A percentile compares a stretch with the other conserved stretches of the same genome.
Conservation (phyloP, 1,140 invertebrate species). For the Lutraria rhynchaena region DNA sequence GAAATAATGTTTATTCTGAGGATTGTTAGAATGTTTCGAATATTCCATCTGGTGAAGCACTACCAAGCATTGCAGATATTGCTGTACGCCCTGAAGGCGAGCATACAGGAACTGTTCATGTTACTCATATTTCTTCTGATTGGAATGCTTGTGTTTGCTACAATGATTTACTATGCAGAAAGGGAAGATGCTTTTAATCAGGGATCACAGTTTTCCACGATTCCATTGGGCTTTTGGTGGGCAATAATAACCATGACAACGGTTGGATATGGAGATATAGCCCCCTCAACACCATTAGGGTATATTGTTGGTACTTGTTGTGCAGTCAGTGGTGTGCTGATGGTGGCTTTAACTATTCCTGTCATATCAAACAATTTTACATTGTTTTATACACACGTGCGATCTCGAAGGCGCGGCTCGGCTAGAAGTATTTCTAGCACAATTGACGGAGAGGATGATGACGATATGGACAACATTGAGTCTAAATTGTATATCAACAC, state of each 20-base stretch:
- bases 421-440: constrained; percentile 44
- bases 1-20: constrained; percentile 76
- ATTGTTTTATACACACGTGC: constrained; percentile 77
- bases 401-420: constrained; percentile 56
- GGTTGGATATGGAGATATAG: constrained; percentile 83
- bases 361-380: constrained; percentile 80
- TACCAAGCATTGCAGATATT: constrained; percentile 76
- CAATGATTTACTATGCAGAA: constrained; percentile 98
- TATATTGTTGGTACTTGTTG: constrained; percentile 77
- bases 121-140: constrained; percentile 98
- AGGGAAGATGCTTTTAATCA: constrained; percentile 81
- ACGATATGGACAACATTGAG: constrained; percentile 10
- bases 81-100: constrained; percentile 77
- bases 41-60: constrained; percentile 77
- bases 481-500: constrained; percentile 54
- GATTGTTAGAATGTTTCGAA: constrained; percentile 78
- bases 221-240: constrained; percentile 84
- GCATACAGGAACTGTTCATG: constrained; percentile 84
- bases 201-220: constrained; percentile 74
- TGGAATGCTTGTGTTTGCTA: constrained; percentile 98
- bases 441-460: constrained; percentile 16
- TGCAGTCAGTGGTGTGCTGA: constrained; percentile 74
- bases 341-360: constrained; percentile 79
- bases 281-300: constrained; percentile 83
- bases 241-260: constrained; percentile 85